These are phyloP conservation scores for Taurulus bubalis DNA, from an alignment of 2,113 vertebrate species.

Conservation along the genomic window DNA sequence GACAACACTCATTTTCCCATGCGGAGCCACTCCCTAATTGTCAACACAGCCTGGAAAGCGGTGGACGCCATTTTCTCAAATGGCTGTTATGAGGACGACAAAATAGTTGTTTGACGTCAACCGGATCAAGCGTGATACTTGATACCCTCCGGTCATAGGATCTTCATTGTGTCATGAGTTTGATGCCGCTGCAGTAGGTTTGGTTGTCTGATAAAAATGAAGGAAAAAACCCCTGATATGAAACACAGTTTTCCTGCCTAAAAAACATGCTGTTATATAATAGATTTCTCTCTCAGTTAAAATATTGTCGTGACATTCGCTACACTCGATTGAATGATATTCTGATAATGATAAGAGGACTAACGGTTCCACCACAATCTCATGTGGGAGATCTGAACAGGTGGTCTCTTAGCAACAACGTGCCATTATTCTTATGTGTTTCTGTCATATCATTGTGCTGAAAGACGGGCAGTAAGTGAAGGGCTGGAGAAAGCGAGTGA, in stretches of 20 bases:
- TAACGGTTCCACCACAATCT: slow-evolving; percentile 61
- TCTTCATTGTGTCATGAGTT: not conserved
- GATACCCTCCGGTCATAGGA: not conserved
- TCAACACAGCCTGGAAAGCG: slow-evolving; percentile 67
- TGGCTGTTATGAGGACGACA: slow-evolving; percentile 34
- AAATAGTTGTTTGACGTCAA: slow-evolving; percentile 47
- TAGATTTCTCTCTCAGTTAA: slow-evolving; percentile 30
- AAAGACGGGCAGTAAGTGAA: slow-evolving; percentile 57
- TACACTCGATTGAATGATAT: slow-evolving; percentile 57
- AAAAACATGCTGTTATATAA: slow-evolving; percentile 53
- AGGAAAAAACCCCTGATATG: slow-evolving; percentile 2
- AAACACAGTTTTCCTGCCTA: slow-evolving; percentile 18
- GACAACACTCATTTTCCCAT: slow-evolving; percentile 71
- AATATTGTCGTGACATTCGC: slow-evolving; percentile 51
- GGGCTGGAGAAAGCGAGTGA: slow-evolving; percentile 41
- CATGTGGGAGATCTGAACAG: slow-evolving; percentile 81
- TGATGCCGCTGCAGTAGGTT: not conserved
- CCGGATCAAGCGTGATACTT: slow-evolving; percentile 21
- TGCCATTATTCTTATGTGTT: slow-evolving; percentile 79
- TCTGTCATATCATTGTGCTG: slow-evolving; percentile 78
- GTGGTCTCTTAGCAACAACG: slow-evolving; percentile 87
- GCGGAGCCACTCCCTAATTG: slow-evolving; percentile 71
- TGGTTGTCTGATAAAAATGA: slow-evolving; percentile 9
- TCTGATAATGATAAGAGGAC: slow-evolving; percentile 63
- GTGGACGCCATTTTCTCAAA: slow-evolving; percentile 52